These are phyloP conservation scores for Heliconius sara DNA, from an alignment of 2,888 invertebrate genomes.

Conservation along the genomic window DNA sequence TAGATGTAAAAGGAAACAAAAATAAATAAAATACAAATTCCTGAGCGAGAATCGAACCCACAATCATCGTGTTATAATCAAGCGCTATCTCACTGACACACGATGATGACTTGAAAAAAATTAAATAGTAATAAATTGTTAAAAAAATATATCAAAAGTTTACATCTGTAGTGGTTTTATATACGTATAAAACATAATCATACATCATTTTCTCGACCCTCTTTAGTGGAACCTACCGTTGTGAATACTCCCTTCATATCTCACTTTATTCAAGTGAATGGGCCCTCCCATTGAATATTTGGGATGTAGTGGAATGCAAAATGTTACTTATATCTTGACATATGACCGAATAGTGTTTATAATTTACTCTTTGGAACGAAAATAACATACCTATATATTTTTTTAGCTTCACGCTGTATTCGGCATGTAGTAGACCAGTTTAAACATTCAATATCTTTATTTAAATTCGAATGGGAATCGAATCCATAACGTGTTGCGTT, in stretches of 20 bases:
- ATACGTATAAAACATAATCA: conserved; percentile 24
- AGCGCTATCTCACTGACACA: too few species aligned
- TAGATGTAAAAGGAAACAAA: too few species aligned
- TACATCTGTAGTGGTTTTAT: conserved; percentile 30
- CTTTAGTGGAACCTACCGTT: conserved; percentile 30
- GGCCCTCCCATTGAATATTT: not conserved
- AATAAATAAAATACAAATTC: too few species aligned
- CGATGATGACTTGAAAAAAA: too few species aligned
- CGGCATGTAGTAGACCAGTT: too few species aligned
- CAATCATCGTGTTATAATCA: too few species aligned
- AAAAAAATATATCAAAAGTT: conserved; percentile 5
- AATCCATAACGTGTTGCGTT: too few species aligned
- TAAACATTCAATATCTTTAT: too few species aligned
- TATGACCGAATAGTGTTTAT: not conserved
- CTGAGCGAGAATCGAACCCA: too few species aligned
- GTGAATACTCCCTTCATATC: conserved; percentile 34
- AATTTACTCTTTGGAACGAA: not conserved
- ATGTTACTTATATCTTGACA: not conserved
- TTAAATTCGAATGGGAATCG: too few species aligned
- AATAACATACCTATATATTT: too few species aligned
- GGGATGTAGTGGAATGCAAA: not conserved
- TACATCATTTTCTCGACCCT: conserved; percentile 38
- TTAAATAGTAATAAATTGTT: not conserved
- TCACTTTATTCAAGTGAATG: conserved; percentile 23
- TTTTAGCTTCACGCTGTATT: too few species aligned